phyloP scores from a whole-genome alignment of 2,888 invertebrate genomes.

The Melikaiella ostensackeni region DNA sequence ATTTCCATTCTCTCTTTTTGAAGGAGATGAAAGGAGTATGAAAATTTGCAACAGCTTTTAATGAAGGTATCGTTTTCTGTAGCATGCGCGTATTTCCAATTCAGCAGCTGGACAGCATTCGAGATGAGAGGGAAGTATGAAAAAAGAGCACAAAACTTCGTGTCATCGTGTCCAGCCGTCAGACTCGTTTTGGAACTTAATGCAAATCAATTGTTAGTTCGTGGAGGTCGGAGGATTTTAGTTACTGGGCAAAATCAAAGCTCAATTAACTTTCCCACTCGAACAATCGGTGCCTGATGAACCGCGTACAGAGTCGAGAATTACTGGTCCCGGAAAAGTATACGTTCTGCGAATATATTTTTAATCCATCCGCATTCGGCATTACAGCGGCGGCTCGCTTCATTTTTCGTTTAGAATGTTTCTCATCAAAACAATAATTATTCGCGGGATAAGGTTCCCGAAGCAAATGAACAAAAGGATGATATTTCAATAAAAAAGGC shows the following conservation, averaged over 20 bases:
- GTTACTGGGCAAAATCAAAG: slow-evolving; percentile 68
- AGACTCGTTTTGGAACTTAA: slow-evolving; percentile 53
- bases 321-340: slow-evolving; percentile 49
- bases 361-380: slow-evolving; percentile 46
- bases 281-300: slow-evolving; percentile 70
- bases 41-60: background rate
- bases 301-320: slow-evolving; percentile 61
- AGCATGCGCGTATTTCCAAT: background rate
- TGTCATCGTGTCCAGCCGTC: background rate
- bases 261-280: slow-evolving; percentile 70
- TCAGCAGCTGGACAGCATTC: background rate
- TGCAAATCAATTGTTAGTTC: slow-evolving; percentile 62
- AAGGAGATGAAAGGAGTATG: background rate
- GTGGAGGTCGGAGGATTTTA: slow-evolving; percentile 58
- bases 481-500: background rate
- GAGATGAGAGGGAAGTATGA: background rate
- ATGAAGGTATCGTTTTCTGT: background rate
- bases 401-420: background rate
- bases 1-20: too few species aligned
- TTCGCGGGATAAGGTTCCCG: background rate
- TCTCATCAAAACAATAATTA: slow-evolving; percentile 17
- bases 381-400: slow-evolving; percentile 50
- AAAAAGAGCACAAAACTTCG: background rate
- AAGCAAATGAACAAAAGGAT: background rate
- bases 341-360: slow-evolving; percentile 45